Base-by-base conservation (phyloP, 1,140 invertebrate genomes). In the Hyles euphorbiae region DNA sequence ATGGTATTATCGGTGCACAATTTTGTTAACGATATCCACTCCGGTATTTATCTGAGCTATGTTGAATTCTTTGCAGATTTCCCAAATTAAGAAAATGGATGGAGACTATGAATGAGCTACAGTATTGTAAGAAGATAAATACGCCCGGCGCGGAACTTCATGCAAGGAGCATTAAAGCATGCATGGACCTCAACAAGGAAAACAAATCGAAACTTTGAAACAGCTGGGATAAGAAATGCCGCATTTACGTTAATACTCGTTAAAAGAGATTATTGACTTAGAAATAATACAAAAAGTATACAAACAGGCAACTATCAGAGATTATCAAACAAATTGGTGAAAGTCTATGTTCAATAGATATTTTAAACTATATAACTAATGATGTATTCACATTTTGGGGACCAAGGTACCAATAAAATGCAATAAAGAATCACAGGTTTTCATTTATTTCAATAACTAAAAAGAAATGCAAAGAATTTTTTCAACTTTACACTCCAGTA, bases 401-500 rank as follows among this genome's bases (percentile, higher is more conserved):
- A 3, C 36, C 10, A 33, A 22, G 43, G 43, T 46, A 56, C 22
- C 33, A 9, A 60, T 60, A 56, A 68, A 68, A 60, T 68, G 56
- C 61, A 58, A 56, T 70, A 83, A 86, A 78, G 81, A 88, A 88
- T 88, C 85, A 88, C 85, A 88, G 83, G 74, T 83, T 84, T 83
- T 83, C 64, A 69, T 77, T 82, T 82, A 79, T 82, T 85, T 83
- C 72, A 74, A 74, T 85, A 88, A 83, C 82, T 88, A 86, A 83
- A 86, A 76, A 80, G 83, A 88, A 88, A 88, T 88, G 85, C 83
- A 86, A 85, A 87, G 81, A 81, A 76, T 76, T 79, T 79, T 76
- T 67, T 22, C 69, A 78, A 81, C 83, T 85, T 85, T 78, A 84
- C 83, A 88, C 81, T 86, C 75, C 78, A 76, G 72, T 79, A 87